Evolutionary conservation across 92 coral and sea anemone species (phyloP).

Genomic region (Metridium senile): DNA sequence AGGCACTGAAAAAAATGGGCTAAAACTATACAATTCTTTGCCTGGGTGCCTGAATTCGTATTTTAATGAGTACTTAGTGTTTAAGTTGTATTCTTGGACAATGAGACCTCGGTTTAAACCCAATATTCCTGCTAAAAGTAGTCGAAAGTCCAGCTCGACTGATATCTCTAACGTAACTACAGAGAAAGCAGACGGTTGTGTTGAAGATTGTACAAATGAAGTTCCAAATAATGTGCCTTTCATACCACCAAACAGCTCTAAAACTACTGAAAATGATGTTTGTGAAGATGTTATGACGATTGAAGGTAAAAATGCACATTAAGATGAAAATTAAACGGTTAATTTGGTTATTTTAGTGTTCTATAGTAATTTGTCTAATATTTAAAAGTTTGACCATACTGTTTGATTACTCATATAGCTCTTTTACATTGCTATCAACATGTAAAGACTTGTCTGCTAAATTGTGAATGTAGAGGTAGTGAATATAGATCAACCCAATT

Average conservation of each 20-base stretch:
- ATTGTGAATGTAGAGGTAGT: too few relatives aligned
- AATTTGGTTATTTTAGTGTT: too few relatives aligned
- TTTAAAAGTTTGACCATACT: too few relatives aligned
- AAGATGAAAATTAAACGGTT: too few relatives aligned
- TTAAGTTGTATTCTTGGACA: neutral
- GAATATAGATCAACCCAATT: too few relatives aligned
- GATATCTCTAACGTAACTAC: neutral
- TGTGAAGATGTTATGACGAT: neutral
- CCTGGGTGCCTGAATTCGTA: neutral
- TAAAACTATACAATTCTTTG: neutral
- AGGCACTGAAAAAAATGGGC: conserved; percentile 9
- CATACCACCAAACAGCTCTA: conserved; percentile 34
- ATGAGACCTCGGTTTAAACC: conserved; percentile 64
- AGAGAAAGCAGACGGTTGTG: neutral
- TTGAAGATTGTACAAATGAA: neutral
- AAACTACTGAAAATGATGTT: neutral
- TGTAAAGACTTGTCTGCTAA: too few relatives aligned
- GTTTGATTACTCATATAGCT: too few relatives aligned
- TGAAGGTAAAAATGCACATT: conserved; percentile 9
- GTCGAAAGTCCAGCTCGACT: conserved; percentile 29
- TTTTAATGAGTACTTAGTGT: neutral
- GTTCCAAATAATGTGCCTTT: conserved; percentile 3
- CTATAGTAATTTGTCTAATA: too few relatives aligned
- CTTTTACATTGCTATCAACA: too few relatives aligned
- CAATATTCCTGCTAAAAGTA: conserved; percentile 44